phyloP scores from a whole-genome alignment of 2,888 invertebrate genomes.

The Nineta flava region DNA sequence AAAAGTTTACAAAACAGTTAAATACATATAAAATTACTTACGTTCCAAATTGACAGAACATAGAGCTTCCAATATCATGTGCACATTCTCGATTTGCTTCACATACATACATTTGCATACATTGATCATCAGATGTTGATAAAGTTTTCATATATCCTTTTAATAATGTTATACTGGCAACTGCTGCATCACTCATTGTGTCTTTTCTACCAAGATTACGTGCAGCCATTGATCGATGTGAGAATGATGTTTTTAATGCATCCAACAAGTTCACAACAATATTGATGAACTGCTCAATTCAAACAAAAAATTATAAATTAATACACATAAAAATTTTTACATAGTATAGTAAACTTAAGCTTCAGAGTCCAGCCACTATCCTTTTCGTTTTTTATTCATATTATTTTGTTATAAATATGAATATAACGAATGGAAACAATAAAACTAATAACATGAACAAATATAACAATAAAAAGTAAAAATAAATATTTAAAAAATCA shows the following conservation, averaged over 20 bases:
- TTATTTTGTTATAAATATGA: no score
- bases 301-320: not conserved
- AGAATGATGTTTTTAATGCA: constrained; percentile 83
- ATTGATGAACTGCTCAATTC: constrained; percentile 61
- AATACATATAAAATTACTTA: no score
- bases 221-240: constrained; percentile 73
- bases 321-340: no score
- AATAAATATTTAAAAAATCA: no score
- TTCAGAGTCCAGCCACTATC: no score
- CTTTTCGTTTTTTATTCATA: no score
- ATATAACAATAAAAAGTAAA: not conserved
- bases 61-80: constrained; percentile 62
- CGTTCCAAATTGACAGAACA: constrained; percentile 89
- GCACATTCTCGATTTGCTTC: constrained; percentile 81
- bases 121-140: constrained; percentile 60
- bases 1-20: no score
- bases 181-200: constrained; percentile 76
- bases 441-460: not conserved
- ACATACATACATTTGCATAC: constrained; percentile 77
- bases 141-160: constrained; percentile 78
- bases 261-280: constrained; percentile 83
- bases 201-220: constrained; percentile 74
- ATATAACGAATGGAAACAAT: no score
- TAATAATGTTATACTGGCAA: constrained; percentile 75
- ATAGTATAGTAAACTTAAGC: no score